Percentiles rank a stretch among this genome's conserved stretches.
These are phyloP conservation scores for Protosalanx chinensis DNA, from an alignment of 2,797 vertebrate genomes.

Conservation along the genomic window DNA sequence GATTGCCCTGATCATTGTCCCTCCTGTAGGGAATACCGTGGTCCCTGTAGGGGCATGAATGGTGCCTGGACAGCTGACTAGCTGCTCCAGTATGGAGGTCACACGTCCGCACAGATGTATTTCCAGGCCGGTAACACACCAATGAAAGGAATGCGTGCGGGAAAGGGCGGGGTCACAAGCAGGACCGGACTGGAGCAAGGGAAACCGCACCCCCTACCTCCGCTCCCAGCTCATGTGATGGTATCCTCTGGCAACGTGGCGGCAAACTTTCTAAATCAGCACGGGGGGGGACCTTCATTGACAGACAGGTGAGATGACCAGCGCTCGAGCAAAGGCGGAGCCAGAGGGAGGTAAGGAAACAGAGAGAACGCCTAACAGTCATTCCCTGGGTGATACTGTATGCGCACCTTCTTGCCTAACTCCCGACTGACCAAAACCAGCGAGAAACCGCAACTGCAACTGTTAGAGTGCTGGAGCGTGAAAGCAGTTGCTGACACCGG, in stretches of 20 bases:
- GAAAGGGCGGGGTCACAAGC: conserved; percentile 49
- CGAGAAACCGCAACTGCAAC: background rate
- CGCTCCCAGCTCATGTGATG: conserved; percentile 50
- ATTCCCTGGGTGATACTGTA: background rate
- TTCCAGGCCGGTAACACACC: conserved; percentile 60
- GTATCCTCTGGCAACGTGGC: background rate
- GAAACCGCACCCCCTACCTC: conserved; percentile 26
- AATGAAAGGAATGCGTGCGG: conserved; percentile 61
- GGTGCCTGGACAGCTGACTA: conserved; percentile 38
- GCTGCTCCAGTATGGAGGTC: conserved; percentile 23
- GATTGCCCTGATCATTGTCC: conserved; percentile 27
- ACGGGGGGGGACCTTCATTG: background rate
- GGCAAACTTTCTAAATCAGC: conserved; percentile 38
- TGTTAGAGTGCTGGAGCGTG: background rate
- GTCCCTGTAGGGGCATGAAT: conserved; percentile 29
- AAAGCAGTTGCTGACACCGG: conserved; percentile 1
- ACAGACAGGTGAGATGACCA: background rate
- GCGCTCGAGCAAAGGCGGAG: background rate
- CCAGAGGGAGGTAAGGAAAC: too few species aligned
- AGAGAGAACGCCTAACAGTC: background rate
- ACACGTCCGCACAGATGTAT: conserved; percentile 56
- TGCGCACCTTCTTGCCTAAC: background rate
- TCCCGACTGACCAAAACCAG: background rate
- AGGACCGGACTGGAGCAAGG: conserved; percentile 52
- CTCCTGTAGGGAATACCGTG: background rate